Conservation (phyloP, 2,797 vertebrate species). For the Coracias cyanogaster region DNA sequence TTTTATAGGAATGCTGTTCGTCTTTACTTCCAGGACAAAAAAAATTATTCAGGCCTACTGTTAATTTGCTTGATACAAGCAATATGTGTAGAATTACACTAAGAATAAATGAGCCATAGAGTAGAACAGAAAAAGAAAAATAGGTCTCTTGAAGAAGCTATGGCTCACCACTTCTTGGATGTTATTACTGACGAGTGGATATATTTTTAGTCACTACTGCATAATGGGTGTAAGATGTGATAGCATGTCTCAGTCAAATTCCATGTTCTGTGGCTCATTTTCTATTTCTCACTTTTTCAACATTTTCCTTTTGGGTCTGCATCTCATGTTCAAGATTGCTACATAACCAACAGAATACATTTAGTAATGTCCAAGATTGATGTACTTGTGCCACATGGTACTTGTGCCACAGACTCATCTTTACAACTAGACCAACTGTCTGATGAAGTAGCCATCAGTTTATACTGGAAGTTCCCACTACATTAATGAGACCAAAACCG, state of each 20-base stretch:
- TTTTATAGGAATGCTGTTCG: not conserved
- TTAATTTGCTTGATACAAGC: not conserved
- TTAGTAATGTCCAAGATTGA: not conserved
- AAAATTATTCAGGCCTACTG: rapidly evolving
- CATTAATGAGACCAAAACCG: not conserved
- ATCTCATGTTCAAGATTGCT: not conserved
- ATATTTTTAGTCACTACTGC: not conserved
- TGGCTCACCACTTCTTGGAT: not conserved
- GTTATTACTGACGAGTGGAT: not conserved
- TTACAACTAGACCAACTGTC: not conserved
- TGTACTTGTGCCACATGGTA: not conserved
- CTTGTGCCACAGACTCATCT: not conserved
- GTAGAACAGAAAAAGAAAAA: not conserved
- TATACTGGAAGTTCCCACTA: not conserved
- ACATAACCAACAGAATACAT: not conserved
- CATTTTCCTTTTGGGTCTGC: not conserved
- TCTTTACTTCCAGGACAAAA: not conserved
- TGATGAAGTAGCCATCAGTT: not conserved
- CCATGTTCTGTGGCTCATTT: not conserved
- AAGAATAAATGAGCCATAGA: not conserved
- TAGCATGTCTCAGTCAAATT: not conserved
- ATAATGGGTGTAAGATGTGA: not conserved
- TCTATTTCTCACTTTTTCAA: not conserved
- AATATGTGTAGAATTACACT: not conserved
- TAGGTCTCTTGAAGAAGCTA: not conserved